Conservation (phyloP, 2,888 invertebrate species). For the Epirrita christyi region DNA sequence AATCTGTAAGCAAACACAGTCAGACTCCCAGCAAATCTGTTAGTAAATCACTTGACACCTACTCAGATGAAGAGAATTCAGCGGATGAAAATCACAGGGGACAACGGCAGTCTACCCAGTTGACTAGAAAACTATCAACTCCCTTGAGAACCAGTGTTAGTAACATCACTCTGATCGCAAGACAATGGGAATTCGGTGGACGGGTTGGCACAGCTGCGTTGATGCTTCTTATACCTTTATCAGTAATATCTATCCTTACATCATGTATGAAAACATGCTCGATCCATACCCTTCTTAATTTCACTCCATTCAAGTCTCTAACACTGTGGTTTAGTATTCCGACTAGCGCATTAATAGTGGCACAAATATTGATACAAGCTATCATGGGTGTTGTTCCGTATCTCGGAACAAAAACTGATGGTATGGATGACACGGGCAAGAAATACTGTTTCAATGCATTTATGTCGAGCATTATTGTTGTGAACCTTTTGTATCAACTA, state of each 20-base stretch:
- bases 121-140: conserved; percentile 71
- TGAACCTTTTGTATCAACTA: conserved; percentile 62
- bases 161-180: conserved; percentile 50
- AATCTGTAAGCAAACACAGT: conserved; percentile 52
- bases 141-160: conserved; percentile 64
- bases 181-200: conserved; percentile 75
- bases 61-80: conserved; percentile 72
- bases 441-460: conserved; percentile 83
- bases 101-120: conserved; percentile 52
- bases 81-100: conserved; percentile 56
- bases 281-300: conserved; percentile 43
- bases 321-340: conserved; percentile 60
- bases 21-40: conserved; percentile 50
- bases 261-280: conserved; percentile 69
- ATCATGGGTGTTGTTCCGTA: conserved; percentile 78
- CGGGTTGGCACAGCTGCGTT: conserved; percentile 60
- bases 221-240: conserved; percentile 65
- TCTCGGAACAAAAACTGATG: conserved; percentile 66
- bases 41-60: conserved; percentile 68
- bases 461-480: conserved; percentile 73
- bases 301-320: conserved; percentile 33
- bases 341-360: conserved; percentile 58
- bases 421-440: conserved; percentile 57
- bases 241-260: conserved; percentile 63
- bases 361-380: conserved; percentile 76